Percentiles rank a stretch among this genome's conserved stretches.
Conservation (phyloP, 92 coral and sea anemone species). For the Phenganax marumi region DNA sequence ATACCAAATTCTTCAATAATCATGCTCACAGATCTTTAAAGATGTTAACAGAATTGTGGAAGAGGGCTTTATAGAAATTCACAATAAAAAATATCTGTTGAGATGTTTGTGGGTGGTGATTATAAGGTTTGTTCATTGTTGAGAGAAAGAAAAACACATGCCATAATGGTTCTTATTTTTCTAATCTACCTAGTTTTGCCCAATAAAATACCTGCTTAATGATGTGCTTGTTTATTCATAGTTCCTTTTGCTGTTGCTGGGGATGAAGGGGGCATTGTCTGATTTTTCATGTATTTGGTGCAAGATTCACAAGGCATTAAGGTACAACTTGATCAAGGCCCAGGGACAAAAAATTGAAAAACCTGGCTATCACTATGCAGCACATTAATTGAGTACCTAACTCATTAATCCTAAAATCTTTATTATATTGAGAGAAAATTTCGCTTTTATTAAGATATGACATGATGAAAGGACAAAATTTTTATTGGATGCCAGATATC, state of each 20-base stretch:
- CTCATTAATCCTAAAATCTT: background rate
- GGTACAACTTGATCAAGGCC: background rate
- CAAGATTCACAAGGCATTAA: slow-evolving; percentile 10
- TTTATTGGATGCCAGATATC: background rate
- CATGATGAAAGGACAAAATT: background rate
- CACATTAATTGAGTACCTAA: background rate
- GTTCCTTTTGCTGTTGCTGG: slow-evolving; percentile 20
- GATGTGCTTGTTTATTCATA: background rate
- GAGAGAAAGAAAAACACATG: background rate
- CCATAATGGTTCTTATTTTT: background rate
- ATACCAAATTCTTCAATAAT: slow-evolving; percentile 11
- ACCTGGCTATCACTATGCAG: background rate
- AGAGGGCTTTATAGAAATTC: background rate
- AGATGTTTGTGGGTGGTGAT: slow-evolving; percentile 15
- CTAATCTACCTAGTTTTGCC: no score
- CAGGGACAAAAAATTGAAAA: background rate
- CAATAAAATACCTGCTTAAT: background rate
- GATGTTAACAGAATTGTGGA: slow-evolving; percentile 5
- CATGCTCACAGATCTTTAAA: background rate
- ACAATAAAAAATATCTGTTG: slow-evolving; percentile 4
- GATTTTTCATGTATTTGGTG: slow-evolving; percentile 18
- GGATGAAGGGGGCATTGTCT: background rate
- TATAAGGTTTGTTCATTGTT: background rate
- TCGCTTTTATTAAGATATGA: background rate
- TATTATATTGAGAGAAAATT: background rate